A percentile compares a stretch with the other conserved stretches of the same genome.
Evolutionary conservation across 2,113 vertebrate genomes (phyloP).

Genomic region (Brachyhypopomus occidentalis): DNA sequence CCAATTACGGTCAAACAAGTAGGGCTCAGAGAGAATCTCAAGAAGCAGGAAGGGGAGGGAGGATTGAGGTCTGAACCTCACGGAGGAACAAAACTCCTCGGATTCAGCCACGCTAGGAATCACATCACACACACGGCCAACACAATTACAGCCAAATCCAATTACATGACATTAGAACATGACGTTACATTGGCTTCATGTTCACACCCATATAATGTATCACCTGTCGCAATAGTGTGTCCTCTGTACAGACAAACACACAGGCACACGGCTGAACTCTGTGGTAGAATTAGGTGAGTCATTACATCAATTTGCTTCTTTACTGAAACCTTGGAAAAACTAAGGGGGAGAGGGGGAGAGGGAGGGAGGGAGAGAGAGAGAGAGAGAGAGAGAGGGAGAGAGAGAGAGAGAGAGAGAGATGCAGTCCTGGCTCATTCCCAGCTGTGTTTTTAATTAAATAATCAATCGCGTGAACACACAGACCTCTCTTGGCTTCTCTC

Average conservation of each 20-base stretch:
- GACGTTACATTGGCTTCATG: not conserved
- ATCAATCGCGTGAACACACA: slow-evolving; percentile 5
- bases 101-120: slow-evolving; percentile 9
- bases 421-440: slow-evolving; percentile 8
- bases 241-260: not conserved
- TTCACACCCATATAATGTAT: not conserved
- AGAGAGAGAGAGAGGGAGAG: not conserved
- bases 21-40: not conserved
- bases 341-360: slow-evolving; percentile 19
- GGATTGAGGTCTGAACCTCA: slow-evolving; percentile 7
- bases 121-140: slow-evolving; percentile 34
- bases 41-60: not conserved
- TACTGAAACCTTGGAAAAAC: not conserved
- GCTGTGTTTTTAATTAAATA: slow-evolving; percentile 32
- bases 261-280: not conserved
- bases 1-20: slow-evolving; percentile 37
- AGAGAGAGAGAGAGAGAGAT: slow-evolving; percentile 30
- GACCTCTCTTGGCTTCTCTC: not conserved
- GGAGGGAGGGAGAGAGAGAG: not conserved
- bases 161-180: slow-evolving; percentile 12
- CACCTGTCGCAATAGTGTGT: too few species aligned
- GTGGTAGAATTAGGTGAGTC: not conserved
- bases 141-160: slow-evolving; percentile 29
- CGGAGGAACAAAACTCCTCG: not conserved
- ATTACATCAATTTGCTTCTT: slow-evolving; percentile 31